A percentile compares a stretch with the other conserved stretches of the same genome.
Conservation (phyloP, 2,113 vertebrate species). For the Capreolus pygargus region DNA sequence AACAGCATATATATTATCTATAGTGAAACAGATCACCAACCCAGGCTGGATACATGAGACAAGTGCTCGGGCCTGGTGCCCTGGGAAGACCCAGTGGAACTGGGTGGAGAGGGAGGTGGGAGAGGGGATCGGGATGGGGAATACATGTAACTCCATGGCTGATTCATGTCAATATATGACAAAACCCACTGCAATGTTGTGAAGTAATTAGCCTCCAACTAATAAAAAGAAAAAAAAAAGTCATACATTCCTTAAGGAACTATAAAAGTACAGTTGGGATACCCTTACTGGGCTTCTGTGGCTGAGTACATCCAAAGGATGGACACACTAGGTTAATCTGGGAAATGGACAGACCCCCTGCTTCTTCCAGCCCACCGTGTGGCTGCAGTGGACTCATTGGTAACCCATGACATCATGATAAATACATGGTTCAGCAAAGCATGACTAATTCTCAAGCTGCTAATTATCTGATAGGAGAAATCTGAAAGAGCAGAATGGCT, state of each 20-base stretch:
- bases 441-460: background rate
- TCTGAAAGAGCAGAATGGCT: background rate
- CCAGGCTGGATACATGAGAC: too few species aligned
- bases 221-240: background rate
- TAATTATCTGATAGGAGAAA: background rate
- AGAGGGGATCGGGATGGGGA: too few species aligned
- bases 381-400: background rate
- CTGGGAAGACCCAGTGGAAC: too few species aligned
- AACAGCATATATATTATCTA: too few species aligned
- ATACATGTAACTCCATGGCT: too few species aligned
- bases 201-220: too few species aligned
- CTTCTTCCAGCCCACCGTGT: background rate
- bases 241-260: background rate
- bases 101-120: too few species aligned
- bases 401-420: background rate
- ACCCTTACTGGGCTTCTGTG: background rate
- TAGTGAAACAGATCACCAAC: too few species aligned
- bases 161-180: too few species aligned
- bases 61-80: too few species aligned
- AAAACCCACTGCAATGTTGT: too few species aligned
- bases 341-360: background rate
- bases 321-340: background rate
- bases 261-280: fast-evolving
- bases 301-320: background rate
- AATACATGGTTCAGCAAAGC: background rate